phyloP scores from a whole-genome alignment of 2,113 vertebrate species.

The Struthio camelus region DNA sequence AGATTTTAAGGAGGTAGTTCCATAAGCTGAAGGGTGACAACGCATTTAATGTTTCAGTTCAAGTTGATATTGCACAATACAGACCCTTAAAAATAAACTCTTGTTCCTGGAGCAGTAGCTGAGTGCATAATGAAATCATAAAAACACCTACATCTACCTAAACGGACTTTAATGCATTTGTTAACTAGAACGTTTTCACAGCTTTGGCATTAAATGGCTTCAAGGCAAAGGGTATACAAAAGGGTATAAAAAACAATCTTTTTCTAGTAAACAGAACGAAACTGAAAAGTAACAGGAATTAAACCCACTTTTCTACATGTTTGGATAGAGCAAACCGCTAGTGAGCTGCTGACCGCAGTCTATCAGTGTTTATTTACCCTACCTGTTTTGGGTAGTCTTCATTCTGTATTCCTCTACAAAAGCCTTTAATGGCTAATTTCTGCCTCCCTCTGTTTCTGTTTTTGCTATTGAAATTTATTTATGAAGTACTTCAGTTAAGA shows the following conservation, averaged over 20 bases:
- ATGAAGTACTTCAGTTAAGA: not conserved
- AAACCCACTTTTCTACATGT: not conserved
- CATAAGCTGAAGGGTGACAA: conserved; percentile 11
- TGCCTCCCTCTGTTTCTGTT: not conserved
- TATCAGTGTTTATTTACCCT: not conserved
- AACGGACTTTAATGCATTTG: not conserved
- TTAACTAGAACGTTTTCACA: not conserved
- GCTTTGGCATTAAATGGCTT: not conserved
- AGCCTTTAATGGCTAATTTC: not conserved
- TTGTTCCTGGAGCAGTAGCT: not conserved
- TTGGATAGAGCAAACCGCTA: not conserved
- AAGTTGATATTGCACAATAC: not conserved
- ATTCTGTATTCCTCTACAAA: fast-evolving
- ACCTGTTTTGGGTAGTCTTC: not conserved
- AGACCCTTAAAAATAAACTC: not conserved
- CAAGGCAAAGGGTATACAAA: not conserved
- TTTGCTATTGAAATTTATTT: not conserved
- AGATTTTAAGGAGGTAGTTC: not conserved
- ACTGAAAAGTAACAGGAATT: not conserved
- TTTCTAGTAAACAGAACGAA: not conserved
- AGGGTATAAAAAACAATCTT: fast-evolving
- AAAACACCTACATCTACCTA: not conserved
- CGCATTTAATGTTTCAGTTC: not conserved
- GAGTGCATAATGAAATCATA: not conserved
- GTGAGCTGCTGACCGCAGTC: not conserved